Evolutionary conservation across 2,113 vertebrate species (phyloP).

Genomic region (Cyprinodon brontotheroides): DNA sequence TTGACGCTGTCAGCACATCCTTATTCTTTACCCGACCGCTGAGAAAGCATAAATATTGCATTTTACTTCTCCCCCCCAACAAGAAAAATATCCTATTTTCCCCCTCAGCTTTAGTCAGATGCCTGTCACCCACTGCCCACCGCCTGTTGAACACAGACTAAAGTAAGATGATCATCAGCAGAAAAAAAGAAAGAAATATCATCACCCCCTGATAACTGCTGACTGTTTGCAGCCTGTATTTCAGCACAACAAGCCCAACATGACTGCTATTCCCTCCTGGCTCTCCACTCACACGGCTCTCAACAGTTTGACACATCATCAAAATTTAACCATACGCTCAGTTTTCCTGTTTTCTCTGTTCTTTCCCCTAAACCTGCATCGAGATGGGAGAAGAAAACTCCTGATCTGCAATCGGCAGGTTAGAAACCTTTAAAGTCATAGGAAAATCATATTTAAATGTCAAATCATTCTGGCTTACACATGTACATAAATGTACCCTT

Average conservation of each 20-base stretch:
- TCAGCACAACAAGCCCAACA: slow-evolving; percentile 28
- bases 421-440: too few species aligned
- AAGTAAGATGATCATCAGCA: slow-evolving; percentile 13
- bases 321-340: slow-evolving; percentile 27
- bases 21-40: neutral
- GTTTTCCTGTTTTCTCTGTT: neutral
- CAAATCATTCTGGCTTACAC: too few species aligned
- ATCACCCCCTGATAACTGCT: slow-evolving; percentile 16
- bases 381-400: neutral
- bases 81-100: slow-evolving; percentile 24
- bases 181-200: slow-evolving; percentile 10
- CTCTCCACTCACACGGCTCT: slow-evolving; percentile 36
- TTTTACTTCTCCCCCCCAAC: slow-evolving; percentile 40
- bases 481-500: too few species aligned
- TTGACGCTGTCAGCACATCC: slow-evolving; percentile 37
- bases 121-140: neutral
- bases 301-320: slow-evolving; percentile 28
- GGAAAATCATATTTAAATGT: too few species aligned
- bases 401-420: too few species aligned
- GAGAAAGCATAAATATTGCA: slow-evolving; percentile 15
- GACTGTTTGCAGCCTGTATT: slow-evolving; percentile 7
- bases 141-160: neutral
- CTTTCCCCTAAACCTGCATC: too few species aligned
- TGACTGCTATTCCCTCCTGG: slow-evolving; percentile 31
- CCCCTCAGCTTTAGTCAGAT: slow-evolving; percentile 31